These are phyloP conservation scores for Turdus rufiventris DNA, from an alignment of 2,113 vertebrate species.

Conservation along the genomic window DNA sequence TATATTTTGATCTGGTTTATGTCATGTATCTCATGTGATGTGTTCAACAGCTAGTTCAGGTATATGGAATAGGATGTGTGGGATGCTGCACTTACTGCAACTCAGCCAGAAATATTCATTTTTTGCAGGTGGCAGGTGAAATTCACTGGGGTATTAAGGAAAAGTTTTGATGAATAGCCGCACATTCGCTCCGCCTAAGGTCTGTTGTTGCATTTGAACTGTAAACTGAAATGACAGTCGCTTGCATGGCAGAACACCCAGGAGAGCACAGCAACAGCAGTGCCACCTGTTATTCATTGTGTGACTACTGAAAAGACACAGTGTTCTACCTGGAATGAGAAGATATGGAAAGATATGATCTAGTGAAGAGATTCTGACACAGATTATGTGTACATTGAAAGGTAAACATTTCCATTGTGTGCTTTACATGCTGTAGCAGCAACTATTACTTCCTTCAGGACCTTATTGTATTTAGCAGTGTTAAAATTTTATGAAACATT, in stretches of 20 bases:
- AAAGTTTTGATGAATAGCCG: constrained; percentile 25
- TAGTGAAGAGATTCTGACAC: not conserved
- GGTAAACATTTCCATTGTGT: not conserved
- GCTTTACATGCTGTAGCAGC: not conserved
- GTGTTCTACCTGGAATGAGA: not conserved
- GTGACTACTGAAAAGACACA: not conserved
- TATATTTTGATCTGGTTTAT: not conserved
- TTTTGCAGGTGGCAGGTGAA: not conserved
- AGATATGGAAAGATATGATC: not conserved
- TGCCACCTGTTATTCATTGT: not conserved
- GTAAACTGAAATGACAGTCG: not conserved
- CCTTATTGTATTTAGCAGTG: not conserved
- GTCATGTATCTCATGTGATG: accelerated
- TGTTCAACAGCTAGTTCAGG: not conserved
- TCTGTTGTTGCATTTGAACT: constrained; percentile 18
- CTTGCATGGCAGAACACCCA: not conserved
- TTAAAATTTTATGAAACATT: not conserved
- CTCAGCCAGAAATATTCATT: not conserved
- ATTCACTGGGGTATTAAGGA: not conserved
- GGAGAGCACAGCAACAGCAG: not conserved
- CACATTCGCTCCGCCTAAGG: not conserved
- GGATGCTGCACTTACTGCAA: not conserved
- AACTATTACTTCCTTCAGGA: not conserved
- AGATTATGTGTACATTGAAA: not conserved
- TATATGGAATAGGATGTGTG: not conserved